Base-by-base conservation (phyloP, 2,113 vertebrate species). In the Gymnobelideus leadbeateri region DNA sequence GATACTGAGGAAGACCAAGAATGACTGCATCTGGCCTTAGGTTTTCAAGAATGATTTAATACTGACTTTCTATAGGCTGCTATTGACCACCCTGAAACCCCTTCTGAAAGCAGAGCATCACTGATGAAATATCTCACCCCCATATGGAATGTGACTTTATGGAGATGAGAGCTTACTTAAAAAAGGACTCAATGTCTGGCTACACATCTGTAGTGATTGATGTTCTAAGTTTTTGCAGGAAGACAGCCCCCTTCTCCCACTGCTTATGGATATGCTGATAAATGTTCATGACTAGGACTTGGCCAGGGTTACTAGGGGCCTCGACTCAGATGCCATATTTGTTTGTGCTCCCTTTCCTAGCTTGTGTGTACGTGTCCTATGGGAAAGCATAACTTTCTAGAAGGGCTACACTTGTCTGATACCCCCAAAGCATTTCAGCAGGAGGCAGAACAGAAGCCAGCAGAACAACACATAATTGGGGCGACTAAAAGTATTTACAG, bases 41-140 rank as follows among this genome's bases (percentile, higher is more conserved):
- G 19, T 1, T 14, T 16, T 91, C 50, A 1, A 2, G 1, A 0
- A 0, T 0, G 61, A 23, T 51, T 91, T n/a, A 1, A 7, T 19
- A 52, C 9, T 46, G 54, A 47, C n/a, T 51, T 12, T 57, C 5
- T 0, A 43, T 31, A 51, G 54, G 0, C 10, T 52, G 61, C 55
- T 94, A 19, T 8, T 89, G 91, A 51, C 26, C 10, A 0, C 37
- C 25, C 4, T 19, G 51, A 77, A 43, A 55, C 16, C 24, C 68
- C n/a, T 25, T 90, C 31, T 23, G 68, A 12, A 9, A 11, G 6
- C 0, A 0, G 5, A 11, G 19, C 0, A n/a, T 50, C 2, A 52
- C 16, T 43, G 68, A 5, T 14, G 26, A 68, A 89, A 46, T 10
- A 0, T 0, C 9, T 68, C 46, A 37, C 1, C 3, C 50, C 28